phyloP scores from a whole-genome alignment of 2,888 invertebrate genomes.

The Erebia ligea region DNA sequence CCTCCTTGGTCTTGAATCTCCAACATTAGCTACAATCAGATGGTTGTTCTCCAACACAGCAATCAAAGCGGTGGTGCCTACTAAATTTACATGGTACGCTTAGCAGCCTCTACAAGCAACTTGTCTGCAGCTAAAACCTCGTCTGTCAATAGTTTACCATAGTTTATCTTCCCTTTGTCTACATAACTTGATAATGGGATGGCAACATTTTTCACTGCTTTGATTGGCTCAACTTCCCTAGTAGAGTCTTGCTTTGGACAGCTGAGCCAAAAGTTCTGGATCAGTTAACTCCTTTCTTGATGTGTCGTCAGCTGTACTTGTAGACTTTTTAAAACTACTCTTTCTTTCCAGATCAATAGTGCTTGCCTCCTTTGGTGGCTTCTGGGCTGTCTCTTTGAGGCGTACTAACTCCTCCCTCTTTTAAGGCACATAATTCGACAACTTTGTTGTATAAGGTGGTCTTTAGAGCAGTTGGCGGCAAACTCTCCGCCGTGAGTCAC shows the following conservation, averaged over 20 bases:
- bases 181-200: slow-evolving; percentile 86
- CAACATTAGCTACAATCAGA: slow-evolving; percentile 97
- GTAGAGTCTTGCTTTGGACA: slow-evolving; percentile 85
- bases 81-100: slow-evolving; percentile 89
- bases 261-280: slow-evolving; percentile 85
- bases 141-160: slow-evolving; percentile 91
- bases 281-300: slow-evolving; percentile 86
- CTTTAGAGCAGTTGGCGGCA: slow-evolving; percentile 96
- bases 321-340: slow-evolving; percentile 87
- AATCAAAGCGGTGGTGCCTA: slow-evolving; percentile 96
- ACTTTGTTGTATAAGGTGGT: slow-evolving; percentile 92
- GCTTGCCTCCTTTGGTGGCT: slow-evolving; percentile 66
- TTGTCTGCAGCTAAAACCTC: slow-evolving; percentile 94
- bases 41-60: slow-evolving; percentile 92
- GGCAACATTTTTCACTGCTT: slow-evolving; percentile 73
- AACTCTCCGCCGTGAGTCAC: slow-evolving; percentile 97
- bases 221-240: slow-evolving; percentile 82
- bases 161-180: slow-evolving; percentile 90
- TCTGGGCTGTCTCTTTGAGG: slow-evolving; percentile 62
- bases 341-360: slow-evolving; percentile 77
- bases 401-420: slow-evolving; percentile 77
- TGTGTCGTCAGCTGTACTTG: slow-evolving; percentile 84
- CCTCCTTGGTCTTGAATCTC: slow-evolving; percentile 98
- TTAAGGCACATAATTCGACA: slow-evolving; percentile 87
- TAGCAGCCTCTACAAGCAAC: slow-evolving; percentile 91